Conservation (phyloP, 2,888 invertebrate species). For the Lasius fuliginosus region DNA sequence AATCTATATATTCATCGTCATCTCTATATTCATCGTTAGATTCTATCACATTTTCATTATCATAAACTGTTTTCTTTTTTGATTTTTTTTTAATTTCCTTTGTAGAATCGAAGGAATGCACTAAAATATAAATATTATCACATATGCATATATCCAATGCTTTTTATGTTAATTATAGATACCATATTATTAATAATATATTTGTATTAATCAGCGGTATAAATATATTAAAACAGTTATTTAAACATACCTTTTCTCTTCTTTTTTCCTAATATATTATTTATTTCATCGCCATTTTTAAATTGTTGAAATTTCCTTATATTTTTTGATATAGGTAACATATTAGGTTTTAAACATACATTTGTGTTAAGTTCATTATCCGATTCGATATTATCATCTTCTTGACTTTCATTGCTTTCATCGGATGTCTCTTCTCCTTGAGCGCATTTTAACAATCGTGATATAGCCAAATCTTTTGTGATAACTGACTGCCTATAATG, state of each 20-base stretch:
- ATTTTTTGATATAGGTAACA: background rate
- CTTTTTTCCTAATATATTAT: background rate
- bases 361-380: background rate
- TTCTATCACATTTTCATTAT: no score
- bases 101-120: no score
- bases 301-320: background rate
- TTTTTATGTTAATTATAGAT: no score
- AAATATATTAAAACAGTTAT: background rate
- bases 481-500: slow-evolving; percentile 1
- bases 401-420: background rate
- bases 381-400: background rate
- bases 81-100: no score
- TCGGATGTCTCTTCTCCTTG: background rate
- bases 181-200: no score
- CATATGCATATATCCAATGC: no score
- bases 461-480: slow-evolving; percentile 27
- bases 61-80: no score
- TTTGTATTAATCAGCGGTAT: no score
- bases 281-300: background rate
- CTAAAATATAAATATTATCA: no score
- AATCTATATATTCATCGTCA: no score
- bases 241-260: background rate
- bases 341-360: background rate
- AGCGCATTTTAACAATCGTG: background rate
- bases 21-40: no score